phyloP scores from a whole-genome alignment of 2,888 invertebrate species.

The Orchesellides sinensis region DNA sequence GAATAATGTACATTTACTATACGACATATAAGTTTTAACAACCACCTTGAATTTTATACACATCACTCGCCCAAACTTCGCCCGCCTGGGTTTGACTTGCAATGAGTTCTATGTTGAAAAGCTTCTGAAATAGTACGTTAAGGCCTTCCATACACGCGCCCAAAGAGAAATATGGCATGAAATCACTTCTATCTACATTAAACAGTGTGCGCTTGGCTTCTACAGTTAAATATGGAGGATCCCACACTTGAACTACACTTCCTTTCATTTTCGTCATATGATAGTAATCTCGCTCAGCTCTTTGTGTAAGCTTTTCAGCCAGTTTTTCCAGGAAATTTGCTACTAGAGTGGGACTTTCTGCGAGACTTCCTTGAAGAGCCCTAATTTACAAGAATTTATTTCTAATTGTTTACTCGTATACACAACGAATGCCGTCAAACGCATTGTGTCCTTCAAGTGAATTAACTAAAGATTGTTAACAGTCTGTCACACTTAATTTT shows the following conservation, averaged over 20 bases:
- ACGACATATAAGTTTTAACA: neutral
- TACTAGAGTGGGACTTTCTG: conserved; percentile 88
- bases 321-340: conserved; percentile 87
- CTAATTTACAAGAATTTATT: conserved; percentile 77
- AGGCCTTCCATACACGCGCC: conserved; percentile 98
- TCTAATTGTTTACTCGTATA: no score
- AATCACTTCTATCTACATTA: conserved; percentile 82
- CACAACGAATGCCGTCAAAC: no score
- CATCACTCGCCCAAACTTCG: conserved; percentile 92
- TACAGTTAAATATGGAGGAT: conserved; percentile 90
- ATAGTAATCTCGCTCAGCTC: conserved; percentile 86
- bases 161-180: conserved; percentile 91
- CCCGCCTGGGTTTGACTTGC: conserved; percentile 85
- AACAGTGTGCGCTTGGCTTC: conserved; percentile 85
- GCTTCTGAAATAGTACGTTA: conserved; percentile 88
- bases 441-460: no score
- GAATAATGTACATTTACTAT: neutral
- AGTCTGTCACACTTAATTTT: neutral
- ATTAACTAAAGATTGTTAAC: no score
- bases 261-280: conserved; percentile 87
- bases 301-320: conserved; percentile 83
- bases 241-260: conserved; percentile 82
- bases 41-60: conserved; percentile 89
- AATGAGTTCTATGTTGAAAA: conserved; percentile 89
- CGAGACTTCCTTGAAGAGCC: conserved; percentile 91